Percentiles rank a stretch among this genome's conserved stretches.
phyloP scores from a whole-genome alignment of 2,888 invertebrate species.

The Argyra leucocephala region DNA sequence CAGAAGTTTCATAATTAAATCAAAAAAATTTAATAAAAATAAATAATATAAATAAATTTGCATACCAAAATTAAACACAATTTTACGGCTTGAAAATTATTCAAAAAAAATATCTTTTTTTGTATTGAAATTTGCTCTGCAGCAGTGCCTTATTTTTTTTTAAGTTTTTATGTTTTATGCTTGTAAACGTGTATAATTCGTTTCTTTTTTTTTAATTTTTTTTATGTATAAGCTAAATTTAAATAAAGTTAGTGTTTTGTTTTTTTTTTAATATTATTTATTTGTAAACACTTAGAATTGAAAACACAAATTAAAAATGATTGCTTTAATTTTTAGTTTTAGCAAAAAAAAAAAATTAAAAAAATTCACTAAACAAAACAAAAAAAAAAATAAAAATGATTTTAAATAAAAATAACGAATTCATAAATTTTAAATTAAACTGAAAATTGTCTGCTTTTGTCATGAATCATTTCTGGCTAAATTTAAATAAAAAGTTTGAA shows the following conservation, averaged over 20 bases:
- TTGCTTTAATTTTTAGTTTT: no score
- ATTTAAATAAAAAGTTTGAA: conserved; percentile 12
- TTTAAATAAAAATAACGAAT: no score
- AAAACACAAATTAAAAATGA: not conserved
- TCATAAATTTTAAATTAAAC: no score
- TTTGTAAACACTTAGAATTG: not conserved
- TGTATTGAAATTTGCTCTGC: no score
- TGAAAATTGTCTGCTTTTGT: conserved; percentile 7
- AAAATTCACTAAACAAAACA: no score
- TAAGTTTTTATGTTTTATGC: not conserved
- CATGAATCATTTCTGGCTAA: not conserved
- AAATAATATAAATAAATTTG: not conserved
- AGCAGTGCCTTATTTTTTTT: not conserved
- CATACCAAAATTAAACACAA: not conserved
- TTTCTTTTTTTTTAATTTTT: not conserved
- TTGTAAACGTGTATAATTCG: not conserved
- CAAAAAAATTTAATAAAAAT: not conserved
- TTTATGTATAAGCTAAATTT: not conserved
- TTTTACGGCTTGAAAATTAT: not conserved
- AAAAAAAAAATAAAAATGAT: no score
- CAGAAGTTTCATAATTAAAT: no score
- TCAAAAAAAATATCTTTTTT: no score
- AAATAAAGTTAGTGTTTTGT: no score
- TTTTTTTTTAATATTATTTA: not conserved
- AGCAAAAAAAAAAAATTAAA: no score